Evolutionary conservation across 37 sponge, comb jelly and placozoan species (phyloP).

Genomic region (Hexactinellida sp.): DNA sequence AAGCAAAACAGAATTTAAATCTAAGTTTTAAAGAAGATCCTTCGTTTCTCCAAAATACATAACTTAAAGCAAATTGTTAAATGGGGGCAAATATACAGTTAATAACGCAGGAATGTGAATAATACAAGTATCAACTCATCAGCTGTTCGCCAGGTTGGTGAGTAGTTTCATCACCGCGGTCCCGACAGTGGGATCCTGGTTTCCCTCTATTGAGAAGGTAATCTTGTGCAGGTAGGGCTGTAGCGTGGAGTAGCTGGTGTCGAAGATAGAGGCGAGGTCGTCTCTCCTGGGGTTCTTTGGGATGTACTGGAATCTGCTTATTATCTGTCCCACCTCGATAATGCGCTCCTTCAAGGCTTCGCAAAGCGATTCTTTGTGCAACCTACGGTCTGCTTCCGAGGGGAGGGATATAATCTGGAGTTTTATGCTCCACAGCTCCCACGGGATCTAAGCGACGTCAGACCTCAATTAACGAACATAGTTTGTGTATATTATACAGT

Average conservation of each 20-base stretch:
- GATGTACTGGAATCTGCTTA: constrained; percentile 58
- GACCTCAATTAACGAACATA: no score
- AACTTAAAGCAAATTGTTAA: no score
- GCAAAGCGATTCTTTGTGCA: not conserved
- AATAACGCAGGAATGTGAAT: no score
- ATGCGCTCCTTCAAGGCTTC: not conserved
- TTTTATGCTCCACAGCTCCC: not conserved
- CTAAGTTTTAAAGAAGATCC: no score
- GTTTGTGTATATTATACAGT: not conserved
- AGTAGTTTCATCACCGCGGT: not conserved
- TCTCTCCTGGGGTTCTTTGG: constrained; percentile 59
- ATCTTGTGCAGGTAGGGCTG: constrained; percentile 65
- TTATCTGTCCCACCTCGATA: constrained; percentile 17
- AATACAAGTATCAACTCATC: no score
- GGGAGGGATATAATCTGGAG: not conserved
- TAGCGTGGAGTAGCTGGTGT: constrained; percentile 49
- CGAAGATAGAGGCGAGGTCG: constrained; percentile 58
- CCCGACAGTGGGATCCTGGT: not conserved
- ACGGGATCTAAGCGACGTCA: not conserved
- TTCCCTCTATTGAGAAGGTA: not conserved
- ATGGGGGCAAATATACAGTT: no score
- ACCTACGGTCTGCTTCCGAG: not conserved
- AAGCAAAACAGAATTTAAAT: no score
- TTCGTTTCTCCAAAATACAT: no score
- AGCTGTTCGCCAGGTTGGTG: not conserved